Conservation (phyloP, 1,140 invertebrate species). For the Amphibalanus amphitrite region DNA sequence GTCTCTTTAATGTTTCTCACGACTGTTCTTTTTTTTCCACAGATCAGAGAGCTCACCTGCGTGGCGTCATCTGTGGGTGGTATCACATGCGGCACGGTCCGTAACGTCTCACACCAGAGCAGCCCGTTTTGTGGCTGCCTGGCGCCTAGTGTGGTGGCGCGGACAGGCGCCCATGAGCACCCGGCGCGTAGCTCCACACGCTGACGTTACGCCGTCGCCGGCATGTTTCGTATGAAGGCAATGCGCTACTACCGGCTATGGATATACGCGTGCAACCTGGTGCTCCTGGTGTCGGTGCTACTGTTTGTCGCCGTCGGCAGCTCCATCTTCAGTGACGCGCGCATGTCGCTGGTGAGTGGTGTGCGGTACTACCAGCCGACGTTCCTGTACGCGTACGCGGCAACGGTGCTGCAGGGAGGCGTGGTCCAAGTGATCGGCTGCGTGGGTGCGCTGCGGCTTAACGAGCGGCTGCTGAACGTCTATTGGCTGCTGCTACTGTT, state of each 20-base stretch:
- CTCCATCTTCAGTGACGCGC: constrained; percentile 39
- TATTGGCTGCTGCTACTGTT: constrained; percentile 67
- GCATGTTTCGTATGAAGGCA: constrained; percentile 26
- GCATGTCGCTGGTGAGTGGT: constrained; percentile 26
- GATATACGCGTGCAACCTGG: constrained; percentile 82
- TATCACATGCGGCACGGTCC: no score
- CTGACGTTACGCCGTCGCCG: constrained; percentile 11
- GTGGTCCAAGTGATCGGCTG: constrained; percentile 48
- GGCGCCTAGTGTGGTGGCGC: no score
- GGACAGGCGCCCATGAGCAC: no score
- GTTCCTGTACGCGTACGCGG: constrained; percentile 65
- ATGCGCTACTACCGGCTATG: constrained; percentile 67
- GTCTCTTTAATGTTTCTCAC: no score
- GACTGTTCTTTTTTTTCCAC: no score
- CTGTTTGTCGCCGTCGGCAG: constrained; percentile 59
- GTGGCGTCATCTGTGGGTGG: no score
- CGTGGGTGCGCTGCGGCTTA: constrained; percentile 55
- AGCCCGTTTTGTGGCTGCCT: no score
- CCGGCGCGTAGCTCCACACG: no score
- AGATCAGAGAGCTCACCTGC: no score
- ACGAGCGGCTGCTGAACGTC: constrained; percentile 56
- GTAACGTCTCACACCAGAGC: no score
- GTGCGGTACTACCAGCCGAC: constrained; percentile 49
- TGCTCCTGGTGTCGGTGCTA: constrained; percentile 57
- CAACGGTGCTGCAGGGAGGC: constrained; percentile 46